Evolutionary conservation across 2,113 vertebrate species (phyloP).

Genomic region (Heteronetta atricapilla): DNA sequence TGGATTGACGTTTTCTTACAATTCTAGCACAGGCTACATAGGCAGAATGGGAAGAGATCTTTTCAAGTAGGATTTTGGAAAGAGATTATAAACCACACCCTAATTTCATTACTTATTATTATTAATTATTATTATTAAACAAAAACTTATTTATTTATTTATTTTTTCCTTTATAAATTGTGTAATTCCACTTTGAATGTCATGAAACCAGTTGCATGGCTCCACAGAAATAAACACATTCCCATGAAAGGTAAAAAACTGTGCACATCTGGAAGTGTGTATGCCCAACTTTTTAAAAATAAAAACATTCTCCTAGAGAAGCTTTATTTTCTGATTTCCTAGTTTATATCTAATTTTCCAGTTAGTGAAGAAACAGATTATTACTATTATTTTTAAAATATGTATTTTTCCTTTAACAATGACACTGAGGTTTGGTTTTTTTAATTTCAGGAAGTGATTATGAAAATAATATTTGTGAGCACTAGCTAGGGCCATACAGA

Average conservation of each 20-base stretch:
- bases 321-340: not conserved
- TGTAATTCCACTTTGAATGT: not conserved
- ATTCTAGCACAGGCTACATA: not conserved
- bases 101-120: not conserved
- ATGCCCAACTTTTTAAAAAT: not conserved
- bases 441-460: not conserved
- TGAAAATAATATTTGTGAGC: not conserved
- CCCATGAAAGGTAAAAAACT: not conserved
- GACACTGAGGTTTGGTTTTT: not conserved
- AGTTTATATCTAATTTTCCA: not conserved
- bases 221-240: not conserved
- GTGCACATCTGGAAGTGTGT: not conserved
- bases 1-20: accelerated
- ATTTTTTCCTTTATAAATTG: not conserved
- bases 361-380: not conserved
- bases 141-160: not conserved
- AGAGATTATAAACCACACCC: not conserved
- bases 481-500: not conserved
- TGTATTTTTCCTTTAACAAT: not conserved
- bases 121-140: too few species aligned
- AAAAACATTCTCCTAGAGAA: not conserved
- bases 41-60: not conserved
- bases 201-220: not conserved
- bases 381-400: not conserved
- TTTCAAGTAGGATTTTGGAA: not conserved